These are phyloP conservation scores for Erpornis zantholeuca DNA, from an alignment of 2,113 vertebrate species.

Conservation along the genomic window DNA sequence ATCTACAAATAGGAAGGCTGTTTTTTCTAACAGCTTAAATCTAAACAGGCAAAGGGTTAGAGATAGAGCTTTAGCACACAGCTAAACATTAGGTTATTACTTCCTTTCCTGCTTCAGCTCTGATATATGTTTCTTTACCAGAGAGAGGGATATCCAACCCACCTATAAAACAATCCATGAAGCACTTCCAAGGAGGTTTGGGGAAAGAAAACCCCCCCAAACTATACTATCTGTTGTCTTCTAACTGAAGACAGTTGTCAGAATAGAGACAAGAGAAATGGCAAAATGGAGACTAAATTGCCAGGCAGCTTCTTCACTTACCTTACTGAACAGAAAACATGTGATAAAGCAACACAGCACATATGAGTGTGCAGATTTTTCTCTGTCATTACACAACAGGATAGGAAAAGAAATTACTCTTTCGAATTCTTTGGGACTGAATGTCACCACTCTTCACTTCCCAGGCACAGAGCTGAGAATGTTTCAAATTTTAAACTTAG, in stretches of 20 bases:
- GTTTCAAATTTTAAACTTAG: background rate
- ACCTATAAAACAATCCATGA: background rate
- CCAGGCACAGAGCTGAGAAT: background rate
- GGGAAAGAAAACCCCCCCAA: accelerated
- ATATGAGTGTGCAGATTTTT: background rate
- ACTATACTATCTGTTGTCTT: background rate
- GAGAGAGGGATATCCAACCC: background rate
- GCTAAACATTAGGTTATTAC: background rate
- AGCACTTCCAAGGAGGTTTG: background rate
- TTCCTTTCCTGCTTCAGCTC: background rate
- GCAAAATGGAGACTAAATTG: background rate
- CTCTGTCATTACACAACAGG: background rate
- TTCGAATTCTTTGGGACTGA: background rate
- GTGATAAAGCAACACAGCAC: background rate
- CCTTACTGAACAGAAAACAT: background rate
- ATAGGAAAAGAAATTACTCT: background rate
- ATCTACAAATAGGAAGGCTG: background rate
- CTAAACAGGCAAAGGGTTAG: background rate
- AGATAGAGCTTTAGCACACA: background rate
- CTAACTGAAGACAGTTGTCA: background rate
- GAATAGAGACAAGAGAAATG: background rate
- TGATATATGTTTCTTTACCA: background rate
- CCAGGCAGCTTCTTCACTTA: background rate
- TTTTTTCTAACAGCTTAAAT: background rate
- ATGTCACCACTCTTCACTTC: background rate